Base-by-base conservation (phyloP, 2,113 vertebrate species). In the Puffinus mauretanicus region DNA sequence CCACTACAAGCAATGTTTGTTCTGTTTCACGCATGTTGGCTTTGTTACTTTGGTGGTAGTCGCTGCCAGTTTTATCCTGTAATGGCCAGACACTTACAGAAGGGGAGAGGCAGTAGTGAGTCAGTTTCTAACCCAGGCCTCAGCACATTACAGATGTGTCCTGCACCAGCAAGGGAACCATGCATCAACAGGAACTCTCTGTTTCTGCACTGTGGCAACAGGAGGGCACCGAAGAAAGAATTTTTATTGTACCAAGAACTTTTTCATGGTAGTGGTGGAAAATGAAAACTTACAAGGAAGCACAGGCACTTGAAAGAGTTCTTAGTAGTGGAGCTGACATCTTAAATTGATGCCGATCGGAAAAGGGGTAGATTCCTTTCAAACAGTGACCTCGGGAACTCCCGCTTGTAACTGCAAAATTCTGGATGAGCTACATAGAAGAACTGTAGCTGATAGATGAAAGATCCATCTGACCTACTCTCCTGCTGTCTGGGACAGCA, bases 151-250 rank as follows among this genome's bases (percentile, higher is more conserved):
- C 1, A 11, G 40, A 34, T 42, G 42, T 67, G 32, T 40, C 26
- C 71, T 71, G 44, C 44, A 62, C 24, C 67, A n/a, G 30, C 30
- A 20, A 47, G 20, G 42, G 54, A 69, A 10, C 54, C 15, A 8
- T 22, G 16, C 54, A 62, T 13, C 14, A 15, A 9, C 0, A 0
- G 32, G 9, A 73, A 46, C 22, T 25, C 4, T 1, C n/a, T 29
- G 32, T 24, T 84, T 55, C 60, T 76, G 20, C 5, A 3, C 34
- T 85, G 61, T 18, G 13, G 40, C 67, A 89, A 44, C 40, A 30
- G 4, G 36, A 69, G 40, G 27, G 25, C n/a, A 79, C 19, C 46
- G 57, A n/a, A 86, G 27, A 19, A 65, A 76, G 10, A n/a, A 6
- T 58, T 82, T 60, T 44, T 64, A 24, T 61, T 83, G 83, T 81